Conservation (phyloP, 2,797 vertebrate species). For the Siniperca undulata region DNA sequence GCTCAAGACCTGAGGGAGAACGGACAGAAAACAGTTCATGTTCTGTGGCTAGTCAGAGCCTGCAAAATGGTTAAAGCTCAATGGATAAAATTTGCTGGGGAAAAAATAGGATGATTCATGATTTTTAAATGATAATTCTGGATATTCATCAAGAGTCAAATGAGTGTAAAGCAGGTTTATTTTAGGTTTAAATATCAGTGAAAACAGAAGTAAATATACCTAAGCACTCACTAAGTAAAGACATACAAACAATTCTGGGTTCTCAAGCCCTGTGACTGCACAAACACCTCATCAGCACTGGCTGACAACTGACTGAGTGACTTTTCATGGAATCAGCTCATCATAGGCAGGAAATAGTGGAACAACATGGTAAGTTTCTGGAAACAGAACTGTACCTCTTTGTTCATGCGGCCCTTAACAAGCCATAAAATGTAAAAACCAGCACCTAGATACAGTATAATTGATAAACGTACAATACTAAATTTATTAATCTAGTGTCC, state of each 20-base stretch:
- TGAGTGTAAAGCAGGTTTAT: not conserved
- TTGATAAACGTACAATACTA: not conserved
- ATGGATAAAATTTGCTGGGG: not conserved
- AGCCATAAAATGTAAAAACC: not conserved
- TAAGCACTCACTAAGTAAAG: not conserved
- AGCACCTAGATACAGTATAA: not conserved
- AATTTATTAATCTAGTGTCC: not conserved
- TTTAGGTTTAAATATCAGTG: not conserved
- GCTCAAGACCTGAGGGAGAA: conserved; percentile 89
- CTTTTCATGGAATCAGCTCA: conserved; percentile 7
- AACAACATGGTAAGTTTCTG: not conserved
- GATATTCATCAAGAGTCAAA: not conserved
- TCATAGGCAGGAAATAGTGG: not conserved
- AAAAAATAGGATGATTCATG: not conserved
- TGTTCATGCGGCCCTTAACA: not conserved
- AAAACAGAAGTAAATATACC: not conserved
- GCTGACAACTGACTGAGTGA: conserved; percentile 9
- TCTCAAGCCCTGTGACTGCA: not conserved
- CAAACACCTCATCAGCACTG: not conserved
- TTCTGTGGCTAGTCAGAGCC: not conserved
- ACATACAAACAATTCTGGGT: conserved; percentile 1
- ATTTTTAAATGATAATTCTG: not conserved
- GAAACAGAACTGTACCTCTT: not conserved
- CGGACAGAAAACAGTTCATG: not conserved
- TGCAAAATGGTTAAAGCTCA: not conserved